phyloP scores from a whole-genome alignment of 2,113 vertebrate genomes.

The Stigmatopora argus region DNA sequence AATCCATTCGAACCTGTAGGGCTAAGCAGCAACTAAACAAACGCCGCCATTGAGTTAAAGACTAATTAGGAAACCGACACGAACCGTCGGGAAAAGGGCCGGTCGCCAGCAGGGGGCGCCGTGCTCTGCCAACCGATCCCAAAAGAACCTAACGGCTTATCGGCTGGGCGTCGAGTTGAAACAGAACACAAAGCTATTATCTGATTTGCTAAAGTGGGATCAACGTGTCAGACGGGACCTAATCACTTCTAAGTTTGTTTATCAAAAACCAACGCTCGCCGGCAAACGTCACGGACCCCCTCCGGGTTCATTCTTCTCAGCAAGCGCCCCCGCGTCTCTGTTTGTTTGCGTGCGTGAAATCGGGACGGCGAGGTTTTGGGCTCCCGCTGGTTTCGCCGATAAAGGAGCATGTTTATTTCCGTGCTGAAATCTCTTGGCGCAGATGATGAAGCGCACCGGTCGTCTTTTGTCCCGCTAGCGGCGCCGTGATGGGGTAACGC shows the following conservation, averaged over 20 bases:
- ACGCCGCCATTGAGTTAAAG: background rate
- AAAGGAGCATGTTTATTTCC: background rate
- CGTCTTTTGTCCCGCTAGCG: constrained; percentile 26
- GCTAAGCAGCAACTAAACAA: too few relatives aligned
- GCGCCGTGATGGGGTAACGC: constrained; percentile 32
- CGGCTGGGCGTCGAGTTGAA: background rate
- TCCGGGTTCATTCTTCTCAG: background rate
- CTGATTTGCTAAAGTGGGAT: background rate
- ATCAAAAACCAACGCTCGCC: constrained; percentile 24
- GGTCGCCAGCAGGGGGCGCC: background rate
- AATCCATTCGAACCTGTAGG: too few relatives aligned
- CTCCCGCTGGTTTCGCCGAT: background rate
- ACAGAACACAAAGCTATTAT: background rate
- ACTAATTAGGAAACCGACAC: background rate
- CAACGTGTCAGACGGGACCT: background rate
- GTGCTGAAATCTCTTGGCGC: constrained; percentile 1
- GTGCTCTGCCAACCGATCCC: background rate
- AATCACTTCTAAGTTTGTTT: constrained; percentile 14
- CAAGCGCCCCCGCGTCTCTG: background rate
- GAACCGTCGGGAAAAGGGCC: background rate
- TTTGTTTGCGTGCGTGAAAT: constrained; percentile 21
- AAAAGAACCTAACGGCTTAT: background rate
- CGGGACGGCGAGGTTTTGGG: constrained; percentile 1
- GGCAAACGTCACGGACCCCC: constrained; percentile 37
- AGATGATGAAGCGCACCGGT: constrained; percentile 9